A percentile compares a stretch with the other conserved stretches of the same genome.
Conservation (phyloP, 1,140 invertebrate species). For the Drosophila pseudoananassae region DNA sequence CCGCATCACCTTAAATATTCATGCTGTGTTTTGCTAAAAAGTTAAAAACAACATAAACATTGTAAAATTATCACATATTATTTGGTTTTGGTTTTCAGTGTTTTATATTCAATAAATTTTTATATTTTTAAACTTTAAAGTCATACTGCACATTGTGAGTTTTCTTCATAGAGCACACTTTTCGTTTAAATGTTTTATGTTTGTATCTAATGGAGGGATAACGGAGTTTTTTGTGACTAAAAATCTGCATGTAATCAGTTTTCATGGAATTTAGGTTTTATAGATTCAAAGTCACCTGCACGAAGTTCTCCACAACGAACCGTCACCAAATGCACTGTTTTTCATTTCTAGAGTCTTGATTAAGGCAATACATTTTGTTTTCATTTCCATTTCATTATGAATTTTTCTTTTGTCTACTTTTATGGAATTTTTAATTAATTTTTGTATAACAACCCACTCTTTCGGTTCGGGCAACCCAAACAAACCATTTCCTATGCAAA, state of each 20-base stretch:
- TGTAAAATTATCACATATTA: constrained; percentile 12
- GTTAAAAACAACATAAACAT: constrained; percentile 26
- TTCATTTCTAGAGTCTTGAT: neutral
- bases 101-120: constrained; percentile 14
- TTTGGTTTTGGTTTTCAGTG: constrained; percentile 51
- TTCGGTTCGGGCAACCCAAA: constrained; percentile 46
- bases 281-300: constrained; percentile 29
- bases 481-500: constrained; percentile 34
- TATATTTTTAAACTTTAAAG: constrained; percentile 14
- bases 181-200: constrained; percentile 66
- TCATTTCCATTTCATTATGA: constrained; percentile 47
- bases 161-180: constrained; percentile 46
- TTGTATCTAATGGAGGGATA: constrained; percentile 56
- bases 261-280: constrained; percentile 10
- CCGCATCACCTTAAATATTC: constrained; percentile 57
- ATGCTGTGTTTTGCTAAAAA: constrained; percentile 81
- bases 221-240: constrained; percentile 35
- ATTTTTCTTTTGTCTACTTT: constrained; percentile 70
- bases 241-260: constrained; percentile 43
- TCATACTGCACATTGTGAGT: constrained; percentile 32
- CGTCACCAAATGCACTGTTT: constrained; percentile 3
- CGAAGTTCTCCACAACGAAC: constrained; percentile 13
- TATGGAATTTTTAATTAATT: constrained; percentile 44
- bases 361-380: constrained; percentile 37
- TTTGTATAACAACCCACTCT: constrained; percentile 46